These are phyloP conservation scores for Drosophila biarmipes DNA, from an alignment of 1,140 invertebrate genomes.

Conservation along the genomic window DNA sequence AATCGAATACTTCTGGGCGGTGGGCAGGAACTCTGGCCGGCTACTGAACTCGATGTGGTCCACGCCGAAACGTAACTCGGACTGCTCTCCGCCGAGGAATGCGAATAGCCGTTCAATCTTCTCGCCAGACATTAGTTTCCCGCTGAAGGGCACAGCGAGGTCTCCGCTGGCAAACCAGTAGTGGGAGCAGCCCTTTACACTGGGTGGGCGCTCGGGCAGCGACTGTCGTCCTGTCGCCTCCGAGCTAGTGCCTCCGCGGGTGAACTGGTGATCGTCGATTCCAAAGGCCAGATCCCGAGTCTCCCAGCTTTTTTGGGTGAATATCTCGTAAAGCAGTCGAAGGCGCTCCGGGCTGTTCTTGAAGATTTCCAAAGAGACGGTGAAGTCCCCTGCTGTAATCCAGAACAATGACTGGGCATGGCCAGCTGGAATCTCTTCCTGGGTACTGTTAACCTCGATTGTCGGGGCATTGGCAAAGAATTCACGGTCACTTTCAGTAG, in stretches of 20 bases:
- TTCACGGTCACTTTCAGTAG: constrained; percentile 56
- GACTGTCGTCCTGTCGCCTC: background rate
- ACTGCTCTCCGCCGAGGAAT: constrained; percentile 49
- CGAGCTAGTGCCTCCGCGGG: background rate
- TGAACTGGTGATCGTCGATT: constrained; percentile 73
- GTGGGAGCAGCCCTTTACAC: constrained; percentile 64
- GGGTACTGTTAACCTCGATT: constrained; percentile 54
- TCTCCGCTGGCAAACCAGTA: constrained; percentile 81
- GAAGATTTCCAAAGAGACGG: constrained; percentile 59
- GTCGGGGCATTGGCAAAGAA: constrained; percentile 76
- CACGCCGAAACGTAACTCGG: constrained; percentile 67
- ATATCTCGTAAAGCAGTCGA: constrained; percentile 72
- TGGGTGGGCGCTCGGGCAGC: constrained; percentile 53
- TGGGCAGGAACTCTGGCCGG: constrained; percentile 61
- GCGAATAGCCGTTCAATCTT: constrained; percentile 69
- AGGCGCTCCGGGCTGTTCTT: constrained; percentile 58
- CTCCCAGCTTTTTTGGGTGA: constrained; percentile 72
- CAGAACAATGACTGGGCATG: constrained; percentile 64
- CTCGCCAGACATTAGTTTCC: constrained; percentile 52
- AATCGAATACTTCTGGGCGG: constrained; percentile 71
- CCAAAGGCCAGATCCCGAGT: constrained; percentile 69
- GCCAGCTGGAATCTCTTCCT: constrained; percentile 22
- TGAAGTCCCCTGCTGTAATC: constrained; percentile 67
- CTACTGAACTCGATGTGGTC: constrained; percentile 74
- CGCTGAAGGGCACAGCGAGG: constrained; percentile 72